Conservation (phyloP, 2,113 vertebrate genomes). For the Cottus gobio region DNA sequence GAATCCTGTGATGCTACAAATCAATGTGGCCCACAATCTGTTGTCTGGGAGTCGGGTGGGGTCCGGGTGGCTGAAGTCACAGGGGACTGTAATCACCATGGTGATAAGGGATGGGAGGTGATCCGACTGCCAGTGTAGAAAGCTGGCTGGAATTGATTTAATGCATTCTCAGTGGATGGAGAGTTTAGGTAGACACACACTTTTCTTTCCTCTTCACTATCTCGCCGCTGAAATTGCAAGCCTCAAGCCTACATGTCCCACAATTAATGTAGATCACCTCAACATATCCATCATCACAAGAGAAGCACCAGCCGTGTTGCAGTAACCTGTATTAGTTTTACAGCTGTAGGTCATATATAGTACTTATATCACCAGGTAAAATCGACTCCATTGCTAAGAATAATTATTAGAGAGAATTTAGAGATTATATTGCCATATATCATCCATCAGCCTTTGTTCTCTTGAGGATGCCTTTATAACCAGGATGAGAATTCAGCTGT, state of each 20-base stretch:
- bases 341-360: conserved; percentile 26
- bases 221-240: conserved; percentile 41
- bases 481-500: neutral
- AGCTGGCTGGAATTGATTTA: conserved; percentile 67
- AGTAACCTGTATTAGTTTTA: conserved; percentile 34
- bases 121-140: conserved; percentile 55
- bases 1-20: conserved; percentile 69
- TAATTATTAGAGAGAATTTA: neutral
- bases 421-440: neutral
- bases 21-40: conserved; percentile 75
- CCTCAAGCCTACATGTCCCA: conserved; percentile 33
- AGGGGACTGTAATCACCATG: conserved; percentile 73
- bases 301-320: neutral
- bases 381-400: conserved; percentile 8
- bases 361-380: conserved; percentile 23
- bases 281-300: conserved; percentile 42
- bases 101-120: conserved; percentile 67
- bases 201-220: conserved; percentile 38
- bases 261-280: conserved; percentile 45
- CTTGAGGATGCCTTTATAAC: neutral
- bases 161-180: conserved; percentile 45
- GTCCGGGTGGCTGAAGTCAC: conserved; percentile 58
- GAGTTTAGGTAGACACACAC: conserved; percentile 59
- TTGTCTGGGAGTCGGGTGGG: conserved; percentile 63
- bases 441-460: neutral